Conservation (phyloP, 2,113 vertebrate genomes). For the Marmota monax region DNA sequence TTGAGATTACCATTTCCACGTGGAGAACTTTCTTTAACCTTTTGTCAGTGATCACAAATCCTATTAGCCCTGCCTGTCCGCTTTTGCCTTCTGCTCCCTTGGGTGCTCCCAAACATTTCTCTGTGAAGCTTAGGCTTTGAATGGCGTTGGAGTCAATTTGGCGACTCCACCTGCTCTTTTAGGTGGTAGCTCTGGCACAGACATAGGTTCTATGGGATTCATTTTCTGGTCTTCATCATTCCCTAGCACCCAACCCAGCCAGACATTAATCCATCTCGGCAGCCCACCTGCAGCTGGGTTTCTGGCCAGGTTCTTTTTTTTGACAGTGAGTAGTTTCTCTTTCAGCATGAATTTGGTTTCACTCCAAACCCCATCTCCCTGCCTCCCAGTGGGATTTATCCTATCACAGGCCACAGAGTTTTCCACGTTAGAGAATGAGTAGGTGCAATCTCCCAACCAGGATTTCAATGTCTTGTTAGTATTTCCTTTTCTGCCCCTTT, state of each 20-base stretch:
- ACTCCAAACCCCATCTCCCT: not conserved
- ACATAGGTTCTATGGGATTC: not conserved
- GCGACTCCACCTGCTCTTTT: not conserved
- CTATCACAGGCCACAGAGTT: not conserved
- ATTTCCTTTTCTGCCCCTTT: not conserved
- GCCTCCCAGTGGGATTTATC: not conserved
- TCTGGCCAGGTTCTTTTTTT: not conserved
- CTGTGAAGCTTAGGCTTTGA: not conserved
- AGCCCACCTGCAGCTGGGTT: not conserved
- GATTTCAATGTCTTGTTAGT: not conserved
- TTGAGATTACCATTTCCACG: not conserved
- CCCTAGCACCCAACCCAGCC: not conserved
- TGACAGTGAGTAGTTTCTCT: not conserved
- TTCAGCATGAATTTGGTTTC: not conserved
- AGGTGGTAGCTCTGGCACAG: not conserved
- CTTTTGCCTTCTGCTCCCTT: not conserved
- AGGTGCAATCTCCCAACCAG: not conserved
- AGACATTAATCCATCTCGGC: not conserved
- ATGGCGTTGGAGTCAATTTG: not conserved
- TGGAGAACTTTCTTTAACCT: not conserved
- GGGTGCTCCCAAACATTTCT: not conserved
- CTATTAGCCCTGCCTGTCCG: not conserved
- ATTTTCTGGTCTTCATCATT: not conserved
- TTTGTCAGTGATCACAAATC: not conserved
- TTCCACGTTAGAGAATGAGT: not conserved